phyloP scores from a whole-genome alignment of 2,113 vertebrate species.

The Pontoporia blainvillei region DNA sequence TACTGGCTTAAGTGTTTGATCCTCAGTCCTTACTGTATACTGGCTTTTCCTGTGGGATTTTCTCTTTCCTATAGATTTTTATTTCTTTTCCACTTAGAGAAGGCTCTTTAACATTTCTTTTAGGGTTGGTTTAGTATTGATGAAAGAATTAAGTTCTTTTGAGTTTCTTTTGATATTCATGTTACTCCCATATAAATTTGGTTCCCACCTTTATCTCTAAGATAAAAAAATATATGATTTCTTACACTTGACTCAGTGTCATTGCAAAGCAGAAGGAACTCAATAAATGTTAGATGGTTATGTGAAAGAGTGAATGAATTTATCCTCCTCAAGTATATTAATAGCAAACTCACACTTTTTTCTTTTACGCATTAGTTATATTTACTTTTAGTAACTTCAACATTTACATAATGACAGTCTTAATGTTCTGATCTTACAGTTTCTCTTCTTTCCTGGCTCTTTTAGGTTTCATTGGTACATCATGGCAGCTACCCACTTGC shows the following conservation, averaged over 20 bases:
- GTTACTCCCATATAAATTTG: neutral
- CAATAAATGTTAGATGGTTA: neutral
- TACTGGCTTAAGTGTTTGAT: neutral
- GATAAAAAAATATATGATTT: neutral
- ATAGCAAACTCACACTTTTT: neutral
- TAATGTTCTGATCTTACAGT: neutral
- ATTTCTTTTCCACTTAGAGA: neutral
- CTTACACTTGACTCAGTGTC: neutral
- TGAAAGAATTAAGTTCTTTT: neutral
- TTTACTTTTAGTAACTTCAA: neutral
- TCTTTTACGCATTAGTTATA: neutral
- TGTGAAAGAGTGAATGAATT: neutral
- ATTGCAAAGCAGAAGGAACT: neutral
- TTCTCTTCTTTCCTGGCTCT: neutral
- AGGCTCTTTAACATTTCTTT: neutral
- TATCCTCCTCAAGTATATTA: neutral
- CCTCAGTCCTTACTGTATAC: neutral
- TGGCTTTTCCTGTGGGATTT: neutral
- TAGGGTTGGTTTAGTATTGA: neutral
- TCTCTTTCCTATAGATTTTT: neutral
- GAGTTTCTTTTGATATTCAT: neutral
- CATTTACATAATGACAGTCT: neutral
- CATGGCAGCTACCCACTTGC: neutral
- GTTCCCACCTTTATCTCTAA: neutral
- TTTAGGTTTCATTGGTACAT: neutral